Evolutionary conservation across 2,113 vertebrate species (phyloP), one percentile per base, ranked within the genome.

Genomic region (Oxygymnocypris stewartii): DNA sequence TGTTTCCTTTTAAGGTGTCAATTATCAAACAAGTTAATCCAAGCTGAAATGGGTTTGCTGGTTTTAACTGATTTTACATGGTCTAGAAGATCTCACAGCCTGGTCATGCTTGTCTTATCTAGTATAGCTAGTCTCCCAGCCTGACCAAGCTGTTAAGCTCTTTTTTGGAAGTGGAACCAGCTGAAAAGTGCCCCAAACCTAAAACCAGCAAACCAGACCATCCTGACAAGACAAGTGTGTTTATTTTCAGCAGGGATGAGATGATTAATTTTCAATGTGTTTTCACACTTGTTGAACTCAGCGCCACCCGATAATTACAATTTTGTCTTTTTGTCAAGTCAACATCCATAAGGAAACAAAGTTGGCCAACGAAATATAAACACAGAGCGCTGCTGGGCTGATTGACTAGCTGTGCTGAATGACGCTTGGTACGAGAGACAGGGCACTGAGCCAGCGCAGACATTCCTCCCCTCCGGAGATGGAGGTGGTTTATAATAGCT

Each of bases 401-500:
- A 84, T 42, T 82, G 63, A 71, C 80, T 71, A 82, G 25, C 42
- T 82, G 65, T 82, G 81, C 28, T 51, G 81, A 82, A 51, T 74
- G 69, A 84, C 14, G n/a, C 69, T 74, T 4, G 25, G 63, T 31
- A 54, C 82, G 57, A 7, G 69, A 75, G 82, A 74, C 49, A n/a
- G n/a, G 69, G 65, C 69, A 25, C 28, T 8, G 47, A 84, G 82
- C 82, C 82, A 84, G 69, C 2, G 14, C 69, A 71, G 81, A 69
- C 44, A 69, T 23, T 71, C 65, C 49, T 71, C 44, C 80, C 44
- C 76, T 71, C 44, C 0, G 63, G 63, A 82, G 81, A 82, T 71
- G 28, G 42, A 82, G 81, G 63, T 71, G 63, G 25, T 71, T 82
- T 82, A 71, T 54, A 82, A 82, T 82, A 82, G 81, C 81, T 54